A percentile compares a stretch with the other conserved stretches of the same genome.
These are phyloP conservation scores for Gymnogyps californianus DNA, from an alignment of 2,113 vertebrate genomes.

Conservation along the genomic window DNA sequence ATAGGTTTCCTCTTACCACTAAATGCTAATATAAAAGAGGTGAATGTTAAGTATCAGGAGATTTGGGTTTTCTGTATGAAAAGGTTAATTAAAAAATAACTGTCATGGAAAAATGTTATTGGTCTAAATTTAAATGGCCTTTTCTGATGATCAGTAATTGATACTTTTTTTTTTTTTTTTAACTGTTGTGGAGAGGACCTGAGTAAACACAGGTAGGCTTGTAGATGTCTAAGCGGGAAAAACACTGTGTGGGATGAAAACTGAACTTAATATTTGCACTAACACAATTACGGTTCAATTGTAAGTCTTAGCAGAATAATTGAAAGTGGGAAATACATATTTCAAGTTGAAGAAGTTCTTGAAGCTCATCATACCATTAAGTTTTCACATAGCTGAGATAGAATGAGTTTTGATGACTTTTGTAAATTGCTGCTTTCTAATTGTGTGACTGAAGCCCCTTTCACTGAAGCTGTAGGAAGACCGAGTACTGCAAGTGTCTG, in stretches of 20 bases:
- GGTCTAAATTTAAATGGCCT: neutral
- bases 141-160: neutral
- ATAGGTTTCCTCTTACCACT: neutral
- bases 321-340: neutral
- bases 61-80: neutral
- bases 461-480: neutral
- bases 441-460: neutral
- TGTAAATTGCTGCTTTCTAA: neutral
- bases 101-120: neutral
- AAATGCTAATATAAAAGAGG: neutral
- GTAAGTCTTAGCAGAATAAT: neutral
- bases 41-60: neutral
- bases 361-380: neutral
- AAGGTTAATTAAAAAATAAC: constrained; percentile 7
- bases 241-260: neutral
- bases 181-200: neutral
- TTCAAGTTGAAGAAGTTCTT: neutral
- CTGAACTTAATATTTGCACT: neutral
- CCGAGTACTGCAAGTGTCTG: accelerated
- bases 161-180: neutral
- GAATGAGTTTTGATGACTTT: neutral
- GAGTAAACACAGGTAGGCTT: neutral
- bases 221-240: neutral
- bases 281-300: neutral
- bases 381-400: neutral